phyloP scores from a whole-genome alignment of 2,113 vertebrate species.

The Oxyruncus cristatus region DNA sequence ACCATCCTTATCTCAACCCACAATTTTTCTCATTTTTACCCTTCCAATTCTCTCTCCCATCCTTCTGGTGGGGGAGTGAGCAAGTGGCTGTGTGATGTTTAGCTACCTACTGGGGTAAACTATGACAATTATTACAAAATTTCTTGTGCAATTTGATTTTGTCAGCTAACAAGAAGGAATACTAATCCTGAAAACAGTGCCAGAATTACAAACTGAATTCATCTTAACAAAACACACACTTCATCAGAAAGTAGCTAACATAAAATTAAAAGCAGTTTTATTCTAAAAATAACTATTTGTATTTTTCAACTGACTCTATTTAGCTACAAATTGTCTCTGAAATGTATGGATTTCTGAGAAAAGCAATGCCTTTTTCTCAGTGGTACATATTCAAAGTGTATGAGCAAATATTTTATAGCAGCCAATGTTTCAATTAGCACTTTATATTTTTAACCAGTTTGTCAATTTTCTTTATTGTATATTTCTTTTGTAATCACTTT shows the following conservation, averaged over 20 bases:
- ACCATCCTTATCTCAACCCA: background rate
- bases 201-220: background rate
- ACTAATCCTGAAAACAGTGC: background rate
- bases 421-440: background rate
- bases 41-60: background rate
- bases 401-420: background rate
- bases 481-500: background rate
- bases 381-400: background rate
- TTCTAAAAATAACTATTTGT: background rate
- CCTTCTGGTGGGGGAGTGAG: background rate
- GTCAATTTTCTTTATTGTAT: background rate
- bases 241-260: background rate
- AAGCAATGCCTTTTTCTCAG: background rate
- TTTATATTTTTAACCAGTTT: constrained; percentile 16
- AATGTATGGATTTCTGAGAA: background rate
- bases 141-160: background rate
- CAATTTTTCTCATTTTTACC: background rate
- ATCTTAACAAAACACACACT: background rate
- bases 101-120: background rate
- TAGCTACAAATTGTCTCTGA: background rate
- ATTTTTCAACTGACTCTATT: background rate
- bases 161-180: background rate
- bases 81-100: accelerated
- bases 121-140: background rate
- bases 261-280: background rate